phyloP scores from a whole-genome alignment of 2,113 vertebrate genomes.

The Pseudopipra pipra region DNA sequence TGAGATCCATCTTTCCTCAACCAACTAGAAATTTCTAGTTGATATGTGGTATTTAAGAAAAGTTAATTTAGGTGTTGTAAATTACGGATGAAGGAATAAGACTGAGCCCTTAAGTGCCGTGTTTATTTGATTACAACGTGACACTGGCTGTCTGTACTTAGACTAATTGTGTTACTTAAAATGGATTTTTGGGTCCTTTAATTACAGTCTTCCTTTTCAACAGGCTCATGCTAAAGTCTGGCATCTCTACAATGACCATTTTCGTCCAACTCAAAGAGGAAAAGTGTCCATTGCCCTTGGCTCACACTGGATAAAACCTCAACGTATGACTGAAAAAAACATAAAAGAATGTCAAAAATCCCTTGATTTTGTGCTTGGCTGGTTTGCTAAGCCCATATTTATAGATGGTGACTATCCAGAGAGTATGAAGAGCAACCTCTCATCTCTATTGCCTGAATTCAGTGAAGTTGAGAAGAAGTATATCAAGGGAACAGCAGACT shows the following conservation, averaged over 20 bases:
- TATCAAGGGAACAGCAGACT: slow-evolving; percentile 89
- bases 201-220: slow-evolving; percentile 25
- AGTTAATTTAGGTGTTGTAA: background rate
- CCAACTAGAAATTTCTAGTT: background rate
- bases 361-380: slow-evolving; percentile 92
- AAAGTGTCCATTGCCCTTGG: slow-evolving; percentile 90
- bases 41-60: background rate
- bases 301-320: slow-evolving; percentile 94
- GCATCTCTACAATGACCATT: slow-evolving; percentile 90
- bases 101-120: background rate
- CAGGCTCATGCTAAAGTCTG: slow-evolving; percentile 93
- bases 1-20: background rate
- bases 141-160: background rate
- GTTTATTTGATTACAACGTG: background rate
- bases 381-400: slow-evolving; percentile 95
- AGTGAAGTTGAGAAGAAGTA: slow-evolving; percentile 79
- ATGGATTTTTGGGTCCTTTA: background rate
- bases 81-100: background rate
- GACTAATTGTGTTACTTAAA: background rate
- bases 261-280: slow-evolving; percentile 84
- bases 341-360: slow-evolving; percentile 89
- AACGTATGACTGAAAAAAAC: slow-evolving; percentile 77
- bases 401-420: slow-evolving; percentile 91
- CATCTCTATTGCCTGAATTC: slow-evolving; percentile 85
- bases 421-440: slow-evolving; percentile 87